Evolutionary conservation across 2,888 invertebrate species (phyloP).

Genomic region (Drosophila niveifrons): DNA sequence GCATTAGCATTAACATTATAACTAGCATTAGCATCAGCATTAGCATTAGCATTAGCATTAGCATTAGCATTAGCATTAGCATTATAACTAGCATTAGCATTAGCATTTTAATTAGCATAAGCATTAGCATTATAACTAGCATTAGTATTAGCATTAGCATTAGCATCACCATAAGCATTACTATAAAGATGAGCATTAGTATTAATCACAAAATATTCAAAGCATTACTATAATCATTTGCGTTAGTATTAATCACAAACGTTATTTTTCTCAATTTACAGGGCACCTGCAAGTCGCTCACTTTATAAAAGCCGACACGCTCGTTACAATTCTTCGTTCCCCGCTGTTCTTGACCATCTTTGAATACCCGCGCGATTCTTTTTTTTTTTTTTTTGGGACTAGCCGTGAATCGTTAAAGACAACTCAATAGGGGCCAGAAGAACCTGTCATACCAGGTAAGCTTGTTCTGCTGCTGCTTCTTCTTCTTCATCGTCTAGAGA

Average conservation of each 20-base stretch:
- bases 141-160: background rate
- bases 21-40: background rate
- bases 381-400: slow-evolving; percentile 18
- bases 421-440: slow-evolving; percentile 33
- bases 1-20: background rate
- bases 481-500: slow-evolving; percentile 2
- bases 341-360: background rate
- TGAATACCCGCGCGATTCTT: slow-evolving; percentile 5
- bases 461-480: slow-evolving; percentile 43
- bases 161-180: background rate
- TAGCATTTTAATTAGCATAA: background rate
- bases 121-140: background rate
- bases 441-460: slow-evolving; percentile 57
- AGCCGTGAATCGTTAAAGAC: slow-evolving; percentile 13
- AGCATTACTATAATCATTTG: background rate
- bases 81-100: slow-evolving; percentile 2
- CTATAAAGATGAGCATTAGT: background rate
- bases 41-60: background rate
- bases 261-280: background rate
- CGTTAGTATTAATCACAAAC: no score
- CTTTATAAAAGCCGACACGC: slow-evolving; percentile 8
- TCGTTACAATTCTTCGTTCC: slow-evolving; percentile 14
- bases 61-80: background rate
- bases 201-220: no score
- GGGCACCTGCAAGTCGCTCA: background rate